These are phyloP conservation scores for Pristionchus mayeri DNA, from an alignment of 2,888 invertebrate genomes.

Conservation along the genomic window DNA sequence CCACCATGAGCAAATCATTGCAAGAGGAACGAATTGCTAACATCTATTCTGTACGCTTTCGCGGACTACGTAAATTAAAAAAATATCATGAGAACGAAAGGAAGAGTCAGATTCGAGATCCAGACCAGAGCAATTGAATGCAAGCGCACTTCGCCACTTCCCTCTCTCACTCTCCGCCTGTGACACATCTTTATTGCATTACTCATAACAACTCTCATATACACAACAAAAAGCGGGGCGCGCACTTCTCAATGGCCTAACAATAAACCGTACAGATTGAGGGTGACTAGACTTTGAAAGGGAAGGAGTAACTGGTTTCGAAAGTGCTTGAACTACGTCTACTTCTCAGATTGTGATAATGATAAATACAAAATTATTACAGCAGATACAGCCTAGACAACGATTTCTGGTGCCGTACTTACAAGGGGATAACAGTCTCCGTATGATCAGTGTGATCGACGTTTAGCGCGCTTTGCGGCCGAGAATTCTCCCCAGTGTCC, in stretches of 20 bases:
- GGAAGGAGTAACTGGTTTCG: neutral
- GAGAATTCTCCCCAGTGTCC: slow-evolving; percentile 23
- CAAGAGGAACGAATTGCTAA: too few species aligned
- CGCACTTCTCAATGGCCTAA: neutral
- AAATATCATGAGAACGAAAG: too few species aligned
- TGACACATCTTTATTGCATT: slow-evolving; percentile 30
- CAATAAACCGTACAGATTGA: neutral
- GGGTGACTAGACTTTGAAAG: neutral
- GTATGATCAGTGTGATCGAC: neutral
- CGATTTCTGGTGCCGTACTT: neutral
- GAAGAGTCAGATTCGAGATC: too few species aligned
- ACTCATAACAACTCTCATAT: slow-evolving; percentile 40
- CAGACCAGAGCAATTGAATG: neutral
- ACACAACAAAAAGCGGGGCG: slow-evolving; percentile 21
- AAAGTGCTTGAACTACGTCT: too few species aligned
- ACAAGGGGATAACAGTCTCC: neutral
- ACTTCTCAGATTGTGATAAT: neutral
- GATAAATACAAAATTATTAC: neutral
- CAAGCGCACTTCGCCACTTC: neutral
- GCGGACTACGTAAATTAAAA: too few species aligned
- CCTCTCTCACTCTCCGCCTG: neutral
- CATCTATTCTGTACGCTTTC: too few species aligned
- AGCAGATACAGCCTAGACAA: neutral
- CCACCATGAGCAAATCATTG: too few species aligned
- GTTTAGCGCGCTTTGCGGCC: neutral